Conservation (phyloP, 2,888 invertebrate genomes). For the Polietes domitor region DNA sequence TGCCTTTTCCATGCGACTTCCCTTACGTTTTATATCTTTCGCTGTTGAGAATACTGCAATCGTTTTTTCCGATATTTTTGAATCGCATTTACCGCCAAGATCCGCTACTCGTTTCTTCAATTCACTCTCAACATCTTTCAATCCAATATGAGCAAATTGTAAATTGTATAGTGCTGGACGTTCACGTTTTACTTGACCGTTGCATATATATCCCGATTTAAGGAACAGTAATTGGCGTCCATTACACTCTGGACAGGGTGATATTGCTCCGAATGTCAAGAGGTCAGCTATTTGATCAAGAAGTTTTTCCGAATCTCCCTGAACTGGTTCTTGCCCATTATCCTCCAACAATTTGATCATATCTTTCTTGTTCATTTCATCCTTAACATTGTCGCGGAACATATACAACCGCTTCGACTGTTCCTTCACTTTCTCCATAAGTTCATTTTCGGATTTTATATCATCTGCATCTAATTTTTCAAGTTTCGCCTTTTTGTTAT, state of each 20-base stretch:
- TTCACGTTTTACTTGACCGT: slow-evolving; percentile 87
- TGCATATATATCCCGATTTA: slow-evolving; percentile 92
- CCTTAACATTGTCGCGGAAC: slow-evolving; percentile 84
- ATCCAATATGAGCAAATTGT: slow-evolving; percentile 87
- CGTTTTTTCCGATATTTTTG: slow-evolving; percentile 84
- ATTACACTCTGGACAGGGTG: slow-evolving; percentile 90
- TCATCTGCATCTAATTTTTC: slow-evolving; percentile 84
- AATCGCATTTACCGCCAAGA: slow-evolving; percentile 88
- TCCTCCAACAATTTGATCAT: slow-evolving; percentile 85
- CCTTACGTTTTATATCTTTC: slow-evolving; percentile 86
- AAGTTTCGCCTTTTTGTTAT: slow-evolving; percentile 86
- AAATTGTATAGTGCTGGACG: slow-evolving; percentile 88
- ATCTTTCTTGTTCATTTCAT: slow-evolving; percentile 84
- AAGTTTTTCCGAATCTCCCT: slow-evolving; percentile 83
- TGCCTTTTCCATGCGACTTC: slow-evolving; percentile 85
- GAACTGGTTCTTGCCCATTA: slow-evolving; percentile 88
- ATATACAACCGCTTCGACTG: slow-evolving; percentile 81
- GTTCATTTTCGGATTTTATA: slow-evolving; percentile 83
- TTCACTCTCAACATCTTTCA: slow-evolving; percentile 83
- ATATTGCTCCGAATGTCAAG: slow-evolving; percentile 93
- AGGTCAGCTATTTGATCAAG: slow-evolving; percentile 90
- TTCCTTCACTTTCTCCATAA: slow-evolving; percentile 82
- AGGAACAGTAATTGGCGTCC: slow-evolving; percentile 86
- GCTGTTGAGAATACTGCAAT: slow-evolving; percentile 89
- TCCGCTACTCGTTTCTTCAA: slow-evolving; percentile 86